Evolutionary conservation across 2,797 vertebrate species (phyloP).

Genomic region (Champsocephalus gunnari): DNA sequence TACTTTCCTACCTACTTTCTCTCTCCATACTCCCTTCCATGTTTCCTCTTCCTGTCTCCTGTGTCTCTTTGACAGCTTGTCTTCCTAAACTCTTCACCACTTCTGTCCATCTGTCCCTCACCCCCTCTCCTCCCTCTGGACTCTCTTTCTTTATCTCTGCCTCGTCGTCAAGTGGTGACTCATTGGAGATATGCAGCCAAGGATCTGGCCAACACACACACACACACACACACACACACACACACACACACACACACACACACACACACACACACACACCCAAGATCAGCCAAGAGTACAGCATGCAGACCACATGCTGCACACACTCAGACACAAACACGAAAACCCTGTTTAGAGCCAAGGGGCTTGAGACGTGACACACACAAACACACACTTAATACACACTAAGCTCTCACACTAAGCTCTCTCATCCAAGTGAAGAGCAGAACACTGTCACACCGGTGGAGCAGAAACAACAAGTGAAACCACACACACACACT

Average conservation of each 20-base stretch:
- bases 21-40: background rate
- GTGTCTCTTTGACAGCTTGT: slow-evolving; percentile 36
- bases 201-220: slow-evolving; percentile 47
- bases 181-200: slow-evolving; percentile 70
- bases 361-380: slow-evolving; percentile 32
- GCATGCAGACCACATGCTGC: slow-evolving; percentile 71
- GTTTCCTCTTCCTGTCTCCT: background rate
- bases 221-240: slow-evolving; percentile 32
- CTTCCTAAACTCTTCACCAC: slow-evolving; percentile 32
- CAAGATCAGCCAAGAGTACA: slow-evolving; percentile 61
- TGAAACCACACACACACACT: slow-evolving; percentile 22
- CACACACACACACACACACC: background rate
- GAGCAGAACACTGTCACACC: slow-evolving; percentile 65
- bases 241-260: slow-evolving; percentile 36
- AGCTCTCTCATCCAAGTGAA: slow-evolving; percentile 67
- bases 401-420: slow-evolving; percentile 32
- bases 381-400: slow-evolving; percentile 13
- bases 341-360: slow-evolving; percentile 52
- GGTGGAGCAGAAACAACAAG: slow-evolving; percentile 57
- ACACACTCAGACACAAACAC: slow-evolving; percentile 42
- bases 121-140: slow-evolving; percentile 16
- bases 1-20: background rate
- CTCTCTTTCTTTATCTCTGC: slow-evolving; percentile 55
- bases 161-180: slow-evolving; percentile 75
- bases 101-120: slow-evolving; percentile 24